Conservation (phyloP, 2,113 vertebrate species). For the Petrocephalus zakoni region DNA sequence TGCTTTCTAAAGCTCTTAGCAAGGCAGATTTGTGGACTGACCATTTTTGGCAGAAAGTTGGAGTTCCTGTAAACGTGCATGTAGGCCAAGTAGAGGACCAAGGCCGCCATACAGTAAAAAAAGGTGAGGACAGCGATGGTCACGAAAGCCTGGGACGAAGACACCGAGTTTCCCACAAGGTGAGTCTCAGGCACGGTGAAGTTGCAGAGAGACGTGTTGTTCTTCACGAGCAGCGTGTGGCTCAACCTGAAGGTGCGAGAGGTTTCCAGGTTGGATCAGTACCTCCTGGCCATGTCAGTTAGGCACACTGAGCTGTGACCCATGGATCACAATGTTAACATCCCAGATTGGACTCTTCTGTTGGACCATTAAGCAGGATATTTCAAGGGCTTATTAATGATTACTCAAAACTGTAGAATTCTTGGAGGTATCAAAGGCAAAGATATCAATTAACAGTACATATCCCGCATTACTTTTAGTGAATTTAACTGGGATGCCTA, state of each 20-base stretch:
- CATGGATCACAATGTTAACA: not conserved
- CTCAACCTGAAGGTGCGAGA: slow-evolving; percentile 64
- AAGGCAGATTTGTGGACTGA: slow-evolving; percentile 59
- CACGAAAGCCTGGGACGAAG: slow-evolving; percentile 84
- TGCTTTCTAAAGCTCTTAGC: not conserved
- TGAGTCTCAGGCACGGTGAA: slow-evolving; percentile 40
- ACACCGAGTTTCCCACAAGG: slow-evolving; percentile 76
- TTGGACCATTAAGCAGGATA: not conserved
- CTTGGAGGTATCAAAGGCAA: not conserved
- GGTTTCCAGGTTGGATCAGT: not conserved
- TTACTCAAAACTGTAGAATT: not conserved
- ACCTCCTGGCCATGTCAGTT: not conserved
- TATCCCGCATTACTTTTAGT: not conserved
- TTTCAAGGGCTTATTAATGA: not conserved
- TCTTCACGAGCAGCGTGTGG: slow-evolving; percentile 51
- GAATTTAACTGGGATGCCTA: not conserved
- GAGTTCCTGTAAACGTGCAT: slow-evolving; percentile 79
- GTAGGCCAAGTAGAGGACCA: slow-evolving; percentile 81
- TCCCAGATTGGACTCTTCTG: not conserved
- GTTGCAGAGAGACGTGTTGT: slow-evolving; percentile 55
- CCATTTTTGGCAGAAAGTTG: slow-evolving; percentile 72
- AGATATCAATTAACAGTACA: not conserved
- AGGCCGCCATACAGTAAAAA: slow-evolving; percentile 73
- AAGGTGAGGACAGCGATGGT: slow-evolving; percentile 72
- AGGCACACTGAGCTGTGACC: not conserved